Evolutionary conservation across 1,140 invertebrate species (phyloP).

Genomic region (Caenorhabditis latens): DNA sequence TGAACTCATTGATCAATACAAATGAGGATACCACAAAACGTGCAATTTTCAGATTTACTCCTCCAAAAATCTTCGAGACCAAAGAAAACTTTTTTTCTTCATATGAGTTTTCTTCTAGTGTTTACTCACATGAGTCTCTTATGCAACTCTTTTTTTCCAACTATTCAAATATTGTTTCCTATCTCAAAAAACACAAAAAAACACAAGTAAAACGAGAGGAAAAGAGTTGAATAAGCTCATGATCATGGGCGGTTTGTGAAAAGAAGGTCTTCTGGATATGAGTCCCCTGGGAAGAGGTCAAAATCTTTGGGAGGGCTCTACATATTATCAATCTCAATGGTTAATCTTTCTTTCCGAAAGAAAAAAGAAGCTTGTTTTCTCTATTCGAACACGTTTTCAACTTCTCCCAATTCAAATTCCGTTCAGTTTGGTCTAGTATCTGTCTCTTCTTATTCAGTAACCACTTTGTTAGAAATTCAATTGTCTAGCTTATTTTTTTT

Average conservation of each 20-base stretch:
- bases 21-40: background rate
- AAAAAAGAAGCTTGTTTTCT: background rate
- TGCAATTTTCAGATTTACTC: background rate
- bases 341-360: constrained; percentile 19
- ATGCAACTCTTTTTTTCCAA: background rate
- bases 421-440: background rate
- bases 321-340: constrained; percentile 44
- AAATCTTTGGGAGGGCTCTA: constrained; percentile 18
- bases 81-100: background rate
- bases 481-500: constrained; percentile 3
- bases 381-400: background rate
- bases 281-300: constrained; percentile 39
- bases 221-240: constrained; percentile 34
- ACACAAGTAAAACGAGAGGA: background rate
- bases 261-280: constrained; percentile 45
- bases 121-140: constrained; percentile 17
- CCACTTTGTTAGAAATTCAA: background rate
- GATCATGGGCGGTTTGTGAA: constrained; percentile 45
- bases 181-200: constrained; percentile 12
- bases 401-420: background rate
- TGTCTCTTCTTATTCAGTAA: background rate
- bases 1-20: too few species aligned
- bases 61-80: background rate
- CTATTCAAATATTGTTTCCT: constrained; percentile 14
- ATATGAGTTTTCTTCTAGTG: constrained; percentile 32